Evolutionary conservation across 2,113 vertebrate genomes (phyloP).

Genomic region (Fregata magnificens): DNA sequence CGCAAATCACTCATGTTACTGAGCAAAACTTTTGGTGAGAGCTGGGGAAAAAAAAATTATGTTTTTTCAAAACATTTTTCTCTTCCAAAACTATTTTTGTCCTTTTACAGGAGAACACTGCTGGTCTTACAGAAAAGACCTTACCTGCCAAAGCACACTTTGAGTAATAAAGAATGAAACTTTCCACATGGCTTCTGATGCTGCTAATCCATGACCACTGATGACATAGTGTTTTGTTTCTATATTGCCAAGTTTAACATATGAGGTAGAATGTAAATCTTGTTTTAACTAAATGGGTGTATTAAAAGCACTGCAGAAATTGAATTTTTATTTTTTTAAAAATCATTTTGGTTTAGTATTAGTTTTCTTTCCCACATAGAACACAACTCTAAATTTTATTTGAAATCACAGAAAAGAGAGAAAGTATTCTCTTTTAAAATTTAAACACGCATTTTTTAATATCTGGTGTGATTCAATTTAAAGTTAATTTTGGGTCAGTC

Average conservation of each 20-base stretch:
- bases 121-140: neutral
- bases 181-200: neutral
- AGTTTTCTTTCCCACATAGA: neutral
- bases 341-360: neutral
- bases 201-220: neutral
- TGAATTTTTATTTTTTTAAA: neutral
- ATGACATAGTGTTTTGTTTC: neutral
- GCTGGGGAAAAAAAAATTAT: neutral
- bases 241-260: neutral
- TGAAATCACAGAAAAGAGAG: neutral
- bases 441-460: neutral
- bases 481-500: neutral
- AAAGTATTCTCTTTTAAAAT: neutral
- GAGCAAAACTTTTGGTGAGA: neutral
- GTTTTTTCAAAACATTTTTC: neutral
- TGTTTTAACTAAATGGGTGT: neutral
- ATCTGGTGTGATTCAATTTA: neutral
- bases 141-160: neutral
- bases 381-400: neutral
- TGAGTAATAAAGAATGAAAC: neutral
- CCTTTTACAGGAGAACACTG: neutral
- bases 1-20: neutral
- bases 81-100: neutral
- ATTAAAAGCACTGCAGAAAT: neutral
- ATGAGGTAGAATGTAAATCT: neutral